Evolutionary conservation across 2,888 invertebrate genomes (phyloP).

Genomic region (Leptopilina drosophilae): DNA sequence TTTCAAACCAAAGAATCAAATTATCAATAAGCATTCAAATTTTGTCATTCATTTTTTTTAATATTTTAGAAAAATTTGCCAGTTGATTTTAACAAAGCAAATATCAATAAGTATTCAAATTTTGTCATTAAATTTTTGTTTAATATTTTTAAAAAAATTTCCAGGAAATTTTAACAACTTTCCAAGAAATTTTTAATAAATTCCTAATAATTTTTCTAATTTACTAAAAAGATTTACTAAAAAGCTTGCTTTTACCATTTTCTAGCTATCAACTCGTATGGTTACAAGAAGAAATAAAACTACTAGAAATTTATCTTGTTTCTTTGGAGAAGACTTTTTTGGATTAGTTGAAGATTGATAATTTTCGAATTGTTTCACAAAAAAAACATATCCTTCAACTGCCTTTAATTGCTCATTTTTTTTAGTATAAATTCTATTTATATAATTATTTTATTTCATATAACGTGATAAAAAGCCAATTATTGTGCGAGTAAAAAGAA

Average conservation of each 20-base stretch:
- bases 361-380: not conserved
- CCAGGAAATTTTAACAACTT: too few species aligned
- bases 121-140: too few species aligned
- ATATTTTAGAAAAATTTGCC: not conserved
- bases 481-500: slow-evolving; percentile 10
- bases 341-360: slow-evolving; percentile 10
- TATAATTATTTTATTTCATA: slow-evolving; percentile 2
- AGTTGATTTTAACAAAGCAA: too few species aligned
- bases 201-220: too few species aligned
- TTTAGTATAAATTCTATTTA: slow-evolving; percentile 21
- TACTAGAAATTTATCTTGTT: not conserved
- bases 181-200: too few species aligned
- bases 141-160: too few species aligned
- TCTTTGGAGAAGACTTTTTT: slow-evolving; percentile 6
- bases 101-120: too few species aligned
- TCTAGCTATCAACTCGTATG: slow-evolving; percentile 86
- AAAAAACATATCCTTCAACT: not conserved
- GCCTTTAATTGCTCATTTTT: slow-evolving; percentile 22
- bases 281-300: slow-evolving; percentile 81
- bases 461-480: slow-evolving; percentile 27
- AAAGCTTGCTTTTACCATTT: slow-evolving; percentile 55
- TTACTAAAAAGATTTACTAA: too few species aligned
- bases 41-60: too few species aligned
- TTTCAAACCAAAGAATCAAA: too few species aligned
- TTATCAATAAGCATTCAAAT: too few species aligned